Evolutionary conservation across 2,888 invertebrate genomes (phyloP), one percentile per base, ranked within the genome.

Genomic region (Trisateles emortualis): DNA sequence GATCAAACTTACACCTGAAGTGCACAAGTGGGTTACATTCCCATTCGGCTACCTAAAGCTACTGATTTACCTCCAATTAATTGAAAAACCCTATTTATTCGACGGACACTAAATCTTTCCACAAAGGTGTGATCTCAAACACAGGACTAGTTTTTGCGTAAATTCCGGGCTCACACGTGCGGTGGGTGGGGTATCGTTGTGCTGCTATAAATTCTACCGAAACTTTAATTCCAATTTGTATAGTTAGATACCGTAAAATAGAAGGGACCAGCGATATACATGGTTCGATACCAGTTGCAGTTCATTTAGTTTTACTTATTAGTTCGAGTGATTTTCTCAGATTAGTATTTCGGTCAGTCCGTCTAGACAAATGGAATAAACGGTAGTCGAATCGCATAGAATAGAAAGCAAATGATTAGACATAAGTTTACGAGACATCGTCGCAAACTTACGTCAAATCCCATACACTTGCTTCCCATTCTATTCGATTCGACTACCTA

Each of bases 201-300:
- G 57, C 63, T 58, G 64, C 72, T 56, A 77, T 79, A 78, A 80
- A 78, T 76, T 74, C 49, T 69, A 68, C 66, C 57, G 59, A 52
- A 60, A 59, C 52, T 70, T 68, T 68, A 55, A 70, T 70, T 57
- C 52, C 60, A 70, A 68, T 66, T 73, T 68, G 59, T 68, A 64
- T 49, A 52, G 42, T 54, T 49, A 41, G 42, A 56, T 49, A 41
- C 32, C 30, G 30, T 49, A 45, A 52, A 51, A 50, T 32, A 32
- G 32, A 11, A 39, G 24, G 24, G 39, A 44, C 44, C 24, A 41
- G 24, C 13, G 17, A 51, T 44, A 24, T 43, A 17, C 26, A 16
- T 45, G 35, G 46, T 9, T 42, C 22, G 29, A 36, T 49, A 35
- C 29, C 35, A 36, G n/a, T 22, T 30, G 14, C 14, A 16, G 2